Conservation (phyloP, 2,113 vertebrate genomes). For the Uropsilus gracilis region DNA sequence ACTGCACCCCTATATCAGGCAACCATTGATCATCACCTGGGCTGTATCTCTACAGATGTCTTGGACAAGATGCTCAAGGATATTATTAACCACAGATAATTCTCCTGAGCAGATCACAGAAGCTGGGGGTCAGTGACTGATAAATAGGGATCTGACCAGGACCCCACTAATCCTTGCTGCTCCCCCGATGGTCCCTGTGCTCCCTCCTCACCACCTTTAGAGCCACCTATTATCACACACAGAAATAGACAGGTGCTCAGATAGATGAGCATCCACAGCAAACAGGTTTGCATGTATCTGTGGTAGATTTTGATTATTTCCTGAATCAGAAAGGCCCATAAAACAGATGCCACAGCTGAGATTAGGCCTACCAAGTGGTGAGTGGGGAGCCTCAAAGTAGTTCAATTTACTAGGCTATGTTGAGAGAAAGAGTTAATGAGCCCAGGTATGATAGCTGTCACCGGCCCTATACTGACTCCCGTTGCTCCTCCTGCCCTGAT, state of each 20-base stretch:
- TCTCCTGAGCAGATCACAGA: background rate
- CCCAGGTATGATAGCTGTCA: background rate
- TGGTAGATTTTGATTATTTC: background rate
- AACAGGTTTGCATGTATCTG: fast-evolving
- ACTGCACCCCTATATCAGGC: background rate
- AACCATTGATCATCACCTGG: background rate
- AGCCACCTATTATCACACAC: background rate
- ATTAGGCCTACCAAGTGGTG: no score
- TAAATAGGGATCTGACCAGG: no score
- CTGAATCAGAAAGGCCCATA: background rate
- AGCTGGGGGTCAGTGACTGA: background rate
- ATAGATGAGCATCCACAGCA: no score
- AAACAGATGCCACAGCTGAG: background rate
- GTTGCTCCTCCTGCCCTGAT: background rate
- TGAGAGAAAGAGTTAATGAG: background rate
- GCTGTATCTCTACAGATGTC: background rate
- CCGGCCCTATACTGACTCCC: background rate
- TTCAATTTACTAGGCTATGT: background rate
- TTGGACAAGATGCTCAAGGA: background rate
- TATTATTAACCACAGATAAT: background rate
- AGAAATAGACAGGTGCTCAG: background rate
- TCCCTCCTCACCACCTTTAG: background rate
- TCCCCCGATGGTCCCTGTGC: background rate
- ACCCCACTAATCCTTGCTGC: background rate
- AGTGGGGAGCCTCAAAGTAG: background rate